A percentile compares a stretch with the other conserved stretches of the same genome.
Conservation (phyloP, 2,113 vertebrate genomes). For the Hymenochirus boettgeri region DNA sequence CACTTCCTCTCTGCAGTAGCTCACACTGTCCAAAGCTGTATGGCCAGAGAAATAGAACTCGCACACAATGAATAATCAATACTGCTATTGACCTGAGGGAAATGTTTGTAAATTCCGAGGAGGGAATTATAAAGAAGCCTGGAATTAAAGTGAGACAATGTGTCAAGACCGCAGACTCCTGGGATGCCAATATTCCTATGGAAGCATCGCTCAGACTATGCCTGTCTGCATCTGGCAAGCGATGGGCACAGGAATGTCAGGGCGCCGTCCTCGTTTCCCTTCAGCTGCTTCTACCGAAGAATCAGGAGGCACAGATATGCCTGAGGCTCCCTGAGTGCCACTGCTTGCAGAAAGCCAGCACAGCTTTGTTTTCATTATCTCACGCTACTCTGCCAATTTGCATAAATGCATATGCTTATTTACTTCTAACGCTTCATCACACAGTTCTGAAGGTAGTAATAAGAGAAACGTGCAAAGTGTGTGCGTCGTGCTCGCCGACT, state of each 20-base stretch:
- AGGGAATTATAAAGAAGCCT: conserved; percentile 48
- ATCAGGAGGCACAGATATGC: conserved; percentile 61
- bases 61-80: conserved; percentile 82
- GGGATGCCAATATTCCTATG: conserved; percentile 34
- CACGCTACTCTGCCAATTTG: conserved; percentile 70
- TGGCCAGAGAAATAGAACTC: conserved; percentile 76
- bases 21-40: conserved; percentile 70
- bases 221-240: conserved; percentile 58
- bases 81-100: conserved; percentile 76
- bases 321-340: conserved; percentile 63
- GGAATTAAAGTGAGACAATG: conserved; percentile 24
- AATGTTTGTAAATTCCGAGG: conserved; percentile 84
- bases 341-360: conserved; percentile 71
- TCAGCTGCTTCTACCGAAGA: conserved; percentile 66
- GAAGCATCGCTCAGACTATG: conserved; percentile 23
- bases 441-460: conserved; percentile 27
- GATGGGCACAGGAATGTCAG: conserved; percentile 65
- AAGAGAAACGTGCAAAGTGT: conserved; percentile 28
- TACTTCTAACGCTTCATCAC: conserved; percentile 52
- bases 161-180: conserved; percentile 33
- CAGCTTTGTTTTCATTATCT: conserved; percentile 76
- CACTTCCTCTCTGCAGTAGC: conserved; percentile 58
- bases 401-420: conserved; percentile 71
- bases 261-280: conserved; percentile 60
- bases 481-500: conserved; percentile 24